Evolutionary conservation across 2,113 vertebrate species (phyloP).

Genomic region (Suricata suricatta): DNA sequence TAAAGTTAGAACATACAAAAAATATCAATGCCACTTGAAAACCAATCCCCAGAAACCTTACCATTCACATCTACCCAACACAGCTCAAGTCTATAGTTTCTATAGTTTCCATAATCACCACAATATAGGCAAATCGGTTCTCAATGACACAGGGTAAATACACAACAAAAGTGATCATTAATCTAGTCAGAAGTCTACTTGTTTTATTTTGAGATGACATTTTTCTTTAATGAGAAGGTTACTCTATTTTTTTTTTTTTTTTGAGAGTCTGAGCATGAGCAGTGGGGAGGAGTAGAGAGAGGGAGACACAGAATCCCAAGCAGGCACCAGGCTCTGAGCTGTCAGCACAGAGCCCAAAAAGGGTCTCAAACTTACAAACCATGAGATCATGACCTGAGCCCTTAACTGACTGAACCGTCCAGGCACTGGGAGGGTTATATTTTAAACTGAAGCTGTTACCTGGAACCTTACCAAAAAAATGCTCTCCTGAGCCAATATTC

Average conservation of each 20-base stretch:
- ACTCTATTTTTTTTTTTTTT: background rate
- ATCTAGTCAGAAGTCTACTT: background rate
- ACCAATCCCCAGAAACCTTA: background rate
- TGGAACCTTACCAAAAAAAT: background rate
- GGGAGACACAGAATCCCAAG: no score
- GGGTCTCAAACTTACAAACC: no score
- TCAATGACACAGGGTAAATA: background rate
- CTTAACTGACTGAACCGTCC: no score
- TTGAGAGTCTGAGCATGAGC: no score
- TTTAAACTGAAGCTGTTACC: background rate
- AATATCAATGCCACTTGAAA: background rate
- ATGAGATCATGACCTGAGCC: no score
- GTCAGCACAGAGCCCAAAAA: no score
- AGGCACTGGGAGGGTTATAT: no score
- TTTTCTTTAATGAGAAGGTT: background rate
- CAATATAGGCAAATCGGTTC: background rate
- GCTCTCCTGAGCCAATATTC: background rate
- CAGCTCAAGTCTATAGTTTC: background rate
- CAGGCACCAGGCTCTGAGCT: no score
- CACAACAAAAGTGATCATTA: background rate
- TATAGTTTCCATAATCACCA: background rate
- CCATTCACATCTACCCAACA: background rate
- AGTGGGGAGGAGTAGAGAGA: no score
- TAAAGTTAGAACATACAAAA: background rate
- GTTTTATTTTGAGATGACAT: background rate